phyloP scores from a whole-genome alignment of 2,888 invertebrate species.

The Agrotis segetum region DNA sequence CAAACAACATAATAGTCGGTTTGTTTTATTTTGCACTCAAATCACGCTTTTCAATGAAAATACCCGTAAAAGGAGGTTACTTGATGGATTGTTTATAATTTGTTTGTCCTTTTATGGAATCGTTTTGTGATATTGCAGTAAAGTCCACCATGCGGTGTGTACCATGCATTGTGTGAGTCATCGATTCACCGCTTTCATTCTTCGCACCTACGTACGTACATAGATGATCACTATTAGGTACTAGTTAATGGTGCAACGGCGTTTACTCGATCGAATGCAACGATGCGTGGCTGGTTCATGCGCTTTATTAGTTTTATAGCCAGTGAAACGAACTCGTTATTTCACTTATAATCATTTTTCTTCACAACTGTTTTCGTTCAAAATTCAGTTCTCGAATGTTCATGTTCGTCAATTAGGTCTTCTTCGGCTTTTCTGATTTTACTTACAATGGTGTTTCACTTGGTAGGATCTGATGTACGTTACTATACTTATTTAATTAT shows the following conservation, averaged over 20 bases:
- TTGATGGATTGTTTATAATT: neutral
- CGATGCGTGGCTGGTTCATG: conserved; percentile 68
- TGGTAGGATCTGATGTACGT: conserved; percentile 21
- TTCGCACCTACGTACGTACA: conserved; percentile 78
- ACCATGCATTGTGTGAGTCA: conserved; percentile 81
- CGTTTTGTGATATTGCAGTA: conserved; percentile 53
- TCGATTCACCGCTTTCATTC: conserved; percentile 85
- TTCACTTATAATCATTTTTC: conserved; percentile 44
- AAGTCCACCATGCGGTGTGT: conserved; percentile 31
- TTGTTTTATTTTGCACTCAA: conserved; percentile 1
- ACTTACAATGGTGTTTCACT: conserved; percentile 15
- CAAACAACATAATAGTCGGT: neutral
- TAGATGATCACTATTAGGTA: conserved; percentile 58
- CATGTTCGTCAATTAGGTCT: neutral
- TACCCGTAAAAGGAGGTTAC: neutral
- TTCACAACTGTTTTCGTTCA: too few relatives aligned
- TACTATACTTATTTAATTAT: conserved; percentile 43
- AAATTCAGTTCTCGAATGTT: neutral
- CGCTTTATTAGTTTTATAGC: conserved; percentile 54
- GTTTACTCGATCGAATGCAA: conserved; percentile 66
- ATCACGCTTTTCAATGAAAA: neutral
- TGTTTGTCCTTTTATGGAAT: neutral
- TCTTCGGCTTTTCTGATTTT: neutral
- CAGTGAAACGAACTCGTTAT: conserved; percentile 64
- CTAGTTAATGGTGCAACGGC: conserved; percentile 69